Conservation (phyloP, 2,797 vertebrate genomes). For the Chelidonichthys spinosus region DNA sequence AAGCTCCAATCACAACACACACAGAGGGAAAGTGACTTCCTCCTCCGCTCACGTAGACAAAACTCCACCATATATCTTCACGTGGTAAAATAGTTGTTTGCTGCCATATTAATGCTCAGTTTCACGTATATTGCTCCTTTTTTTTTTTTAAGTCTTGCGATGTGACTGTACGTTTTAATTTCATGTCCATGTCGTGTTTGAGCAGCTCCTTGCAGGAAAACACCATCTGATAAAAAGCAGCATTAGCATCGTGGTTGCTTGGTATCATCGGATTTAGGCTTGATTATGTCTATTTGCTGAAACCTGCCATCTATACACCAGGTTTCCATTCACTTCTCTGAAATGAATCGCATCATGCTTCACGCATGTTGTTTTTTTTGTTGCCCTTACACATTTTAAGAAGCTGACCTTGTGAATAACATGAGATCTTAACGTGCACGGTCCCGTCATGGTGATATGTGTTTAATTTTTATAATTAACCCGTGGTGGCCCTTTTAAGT, state of each 20-base stretch:
- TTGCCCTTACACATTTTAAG: background rate
- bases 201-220: slow-evolving; percentile 24
- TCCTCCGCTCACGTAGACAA: background rate
- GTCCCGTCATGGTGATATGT: slow-evolving; percentile 14
- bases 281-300: slow-evolving; percentile 45
- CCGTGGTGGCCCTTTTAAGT: slow-evolving; percentile 10
- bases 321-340: background rate
- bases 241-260: slow-evolving; percentile 54
- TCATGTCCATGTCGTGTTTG: slow-evolving; percentile 3
- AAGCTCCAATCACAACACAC: too few species aligned
- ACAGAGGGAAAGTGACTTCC: background rate
- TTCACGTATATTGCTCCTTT: background rate
- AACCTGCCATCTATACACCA: slow-evolving; percentile 21
- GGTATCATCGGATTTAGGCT: slow-evolving; percentile 43
- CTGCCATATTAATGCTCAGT: background rate
- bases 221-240: slow-evolving; percentile 21
- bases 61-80: background rate
- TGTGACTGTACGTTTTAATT: slow-evolving; percentile 5
- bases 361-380: too few species aligned
- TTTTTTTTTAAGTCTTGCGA: background rate
- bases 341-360: slow-evolving; percentile 15
- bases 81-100: background rate
- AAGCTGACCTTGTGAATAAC: slow-evolving; percentile 26
- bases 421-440: slow-evolving; percentile 6
- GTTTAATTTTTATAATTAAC: slow-evolving; percentile 58